Conservation (phyloP, 1,140 invertebrate genomes). For the Pseudomyrmex concolor region DNA sequence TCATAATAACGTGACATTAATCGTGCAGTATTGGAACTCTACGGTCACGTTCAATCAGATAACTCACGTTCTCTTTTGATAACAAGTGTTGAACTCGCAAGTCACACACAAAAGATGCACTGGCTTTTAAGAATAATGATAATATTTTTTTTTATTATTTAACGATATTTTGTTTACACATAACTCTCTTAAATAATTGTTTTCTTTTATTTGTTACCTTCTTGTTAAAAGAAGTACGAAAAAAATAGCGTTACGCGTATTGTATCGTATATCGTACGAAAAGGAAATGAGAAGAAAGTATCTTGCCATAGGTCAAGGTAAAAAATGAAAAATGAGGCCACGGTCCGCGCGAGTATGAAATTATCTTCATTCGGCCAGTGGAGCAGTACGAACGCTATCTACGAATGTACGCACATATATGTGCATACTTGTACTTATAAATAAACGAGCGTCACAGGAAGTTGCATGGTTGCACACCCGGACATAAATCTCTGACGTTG, state of each 20-base stretch:
- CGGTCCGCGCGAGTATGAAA: slow-evolving; percentile 59
- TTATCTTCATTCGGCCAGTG: slow-evolving; percentile 53
- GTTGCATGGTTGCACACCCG: slow-evolving; percentile 34
- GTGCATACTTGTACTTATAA: background rate
- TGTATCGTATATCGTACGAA: too few species aligned
- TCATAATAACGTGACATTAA: background rate
- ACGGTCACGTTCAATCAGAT: slow-evolving; percentile 19
- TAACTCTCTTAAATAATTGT: background rate
- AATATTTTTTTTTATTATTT: background rate
- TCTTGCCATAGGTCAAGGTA: slow-evolving; percentile 63
- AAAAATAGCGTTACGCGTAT: too few species aligned
- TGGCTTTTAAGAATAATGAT: background rate
- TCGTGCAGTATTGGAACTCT: background rate
- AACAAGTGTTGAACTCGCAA: background rate
- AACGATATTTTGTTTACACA: background rate
- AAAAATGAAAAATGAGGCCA: slow-evolving; percentile 64
- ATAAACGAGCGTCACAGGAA: background rate
- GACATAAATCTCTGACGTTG: slow-evolving; percentile 56
- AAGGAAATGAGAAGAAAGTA: slow-evolving; percentile 54
- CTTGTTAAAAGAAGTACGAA: background rate
- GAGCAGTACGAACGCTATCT: too few species aligned
- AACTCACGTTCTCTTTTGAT: slow-evolving; percentile 3
- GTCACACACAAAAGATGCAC: slow-evolving; percentile 12
- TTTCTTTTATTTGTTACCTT: slow-evolving; percentile 2
- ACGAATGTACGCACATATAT: too few species aligned